phyloP scores from a whole-genome alignment of 2,113 vertebrate species.

The Datnioides undecimradiatus region DNA sequence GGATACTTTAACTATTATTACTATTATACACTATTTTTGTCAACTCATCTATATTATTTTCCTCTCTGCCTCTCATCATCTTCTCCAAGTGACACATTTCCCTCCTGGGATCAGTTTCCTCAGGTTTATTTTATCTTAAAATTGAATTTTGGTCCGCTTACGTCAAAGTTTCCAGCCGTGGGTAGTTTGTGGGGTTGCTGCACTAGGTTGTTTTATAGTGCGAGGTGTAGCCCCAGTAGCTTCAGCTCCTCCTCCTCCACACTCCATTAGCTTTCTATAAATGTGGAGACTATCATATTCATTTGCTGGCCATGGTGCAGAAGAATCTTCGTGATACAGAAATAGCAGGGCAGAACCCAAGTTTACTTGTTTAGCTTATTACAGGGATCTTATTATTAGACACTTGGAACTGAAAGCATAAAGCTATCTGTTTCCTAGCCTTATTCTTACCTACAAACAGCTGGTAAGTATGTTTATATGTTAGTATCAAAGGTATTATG shows the following conservation, averaged over 20 bases:
- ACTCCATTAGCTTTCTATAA: constrained; percentile 34
- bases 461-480: constrained; percentile 35
- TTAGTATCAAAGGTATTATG: not conserved
- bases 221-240: constrained; percentile 11
- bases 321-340: constrained; percentile 26
- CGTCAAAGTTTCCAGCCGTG: not conserved
- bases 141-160: not conserved
- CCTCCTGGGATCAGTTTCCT: not conserved
- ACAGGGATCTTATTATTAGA: constrained; percentile 21
- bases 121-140: not conserved
- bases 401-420: not conserved
- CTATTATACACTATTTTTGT: too few species aligned
- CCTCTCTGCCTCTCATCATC: not conserved
- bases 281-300: constrained; percentile 40
- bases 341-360: not conserved
- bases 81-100: not conserved
- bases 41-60: not conserved
- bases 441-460: constrained; percentile 14
- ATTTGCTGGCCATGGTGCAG: constrained; percentile 35
- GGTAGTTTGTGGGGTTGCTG: not conserved
- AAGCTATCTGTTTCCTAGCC: not conserved
- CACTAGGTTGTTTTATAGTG: not conserved
- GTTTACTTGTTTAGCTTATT: constrained; percentile 15
- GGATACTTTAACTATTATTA: too few species aligned
- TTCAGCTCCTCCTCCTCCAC: constrained; percentile 72